Percentiles rank a stretch among this genome's conserved stretches.
phyloP scores from a whole-genome alignment of 1,140 invertebrate genomes.

The Potamilus streckersoni region DNA sequence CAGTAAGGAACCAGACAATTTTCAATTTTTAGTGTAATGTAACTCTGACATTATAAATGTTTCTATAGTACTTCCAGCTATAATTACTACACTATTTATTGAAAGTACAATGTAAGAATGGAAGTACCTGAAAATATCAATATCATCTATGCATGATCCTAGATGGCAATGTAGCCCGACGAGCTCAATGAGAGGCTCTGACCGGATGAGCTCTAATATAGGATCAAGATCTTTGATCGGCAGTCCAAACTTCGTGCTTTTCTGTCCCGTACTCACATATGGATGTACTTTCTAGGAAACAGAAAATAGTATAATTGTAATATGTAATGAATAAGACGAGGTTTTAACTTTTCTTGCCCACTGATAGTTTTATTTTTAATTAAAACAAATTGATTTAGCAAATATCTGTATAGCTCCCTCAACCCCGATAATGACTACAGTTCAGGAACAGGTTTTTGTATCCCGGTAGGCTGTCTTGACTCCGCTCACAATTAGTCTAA shows the following conservation, averaged over 20 bases:
- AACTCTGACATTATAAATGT: too few relatives aligned
- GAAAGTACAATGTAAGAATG: background rate
- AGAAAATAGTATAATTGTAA: background rate
- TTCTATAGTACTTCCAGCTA: too few relatives aligned
- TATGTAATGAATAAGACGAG: background rate
- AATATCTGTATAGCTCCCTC: too few relatives aligned
- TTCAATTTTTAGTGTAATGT: too few relatives aligned
- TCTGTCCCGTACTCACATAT: constrained; percentile 50
- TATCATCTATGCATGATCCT: constrained; percentile 60
- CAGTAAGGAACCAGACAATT: too few relatives aligned
- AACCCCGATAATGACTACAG: too few relatives aligned
- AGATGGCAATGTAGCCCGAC: constrained; percentile 66
- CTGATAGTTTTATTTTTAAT: background rate
- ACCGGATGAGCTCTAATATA: constrained; percentile 35
- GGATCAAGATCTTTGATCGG: constrained; percentile 31
- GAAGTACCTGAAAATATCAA: constrained; percentile 49
- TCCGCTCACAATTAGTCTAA: too few relatives aligned
- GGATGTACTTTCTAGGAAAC: constrained; percentile 48
- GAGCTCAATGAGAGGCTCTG: constrained; percentile 40
- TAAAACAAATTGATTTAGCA: too few relatives aligned
- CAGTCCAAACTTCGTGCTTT: constrained; percentile 57
- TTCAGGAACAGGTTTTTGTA: too few relatives aligned
- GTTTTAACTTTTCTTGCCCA: background rate
- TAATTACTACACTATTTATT: too few relatives aligned
- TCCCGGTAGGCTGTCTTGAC: too few relatives aligned